Base-by-base conservation (phyloP, 2,888 invertebrate species). In the Plemyria rubiginata region DNA sequence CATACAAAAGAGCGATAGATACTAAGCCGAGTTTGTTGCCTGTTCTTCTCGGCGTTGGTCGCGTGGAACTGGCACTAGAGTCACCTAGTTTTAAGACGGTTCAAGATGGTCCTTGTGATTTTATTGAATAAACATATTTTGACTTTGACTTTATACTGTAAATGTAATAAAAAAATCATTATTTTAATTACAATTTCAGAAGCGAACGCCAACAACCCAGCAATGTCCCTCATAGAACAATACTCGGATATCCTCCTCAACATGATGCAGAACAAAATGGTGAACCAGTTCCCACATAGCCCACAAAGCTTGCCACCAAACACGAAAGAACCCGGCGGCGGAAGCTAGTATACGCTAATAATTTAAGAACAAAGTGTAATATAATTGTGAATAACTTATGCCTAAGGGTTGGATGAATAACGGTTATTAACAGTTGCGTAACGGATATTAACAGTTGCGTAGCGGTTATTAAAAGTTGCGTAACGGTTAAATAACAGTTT, bases 171-270 rank as follows among this genome's bases (percentile, higher is more conserved):
- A n/a, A n/a, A n/a, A n/a, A n/a, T n/a, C n/a, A n/a, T n/a, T 22
- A 22, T 22, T 32, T 32, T 36, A 2, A 3, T 49, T 56, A 8
- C 36, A 4, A 57, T 74, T 68, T 7, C 85, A 90, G 90, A 90
- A 68, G 79, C 84, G 4, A 78, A 76, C 56, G 70, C 84, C 0
- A 81, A 79, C 40, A 90, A 90, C 69, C 86, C 90, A 9, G 88
- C 90, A 2, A 85, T 91, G 85, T 93, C 94, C 38, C 89, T 94
- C 74, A 94, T 94, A 74, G 94, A 94, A 68, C 94, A 94, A 72
- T 95, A 94, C 80, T 94, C 94, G 11, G 95, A 95, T 78, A 92
- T 95, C 40, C 83, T 95, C 13, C 92, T 94, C 49, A 94, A 94
- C 70, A 90, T 92, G 87, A 91, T 92, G 92, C 92, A 92, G 67